Conservation (phyloP, 2,888 invertebrate genomes). For the Trissoscelio sp. region DNA sequence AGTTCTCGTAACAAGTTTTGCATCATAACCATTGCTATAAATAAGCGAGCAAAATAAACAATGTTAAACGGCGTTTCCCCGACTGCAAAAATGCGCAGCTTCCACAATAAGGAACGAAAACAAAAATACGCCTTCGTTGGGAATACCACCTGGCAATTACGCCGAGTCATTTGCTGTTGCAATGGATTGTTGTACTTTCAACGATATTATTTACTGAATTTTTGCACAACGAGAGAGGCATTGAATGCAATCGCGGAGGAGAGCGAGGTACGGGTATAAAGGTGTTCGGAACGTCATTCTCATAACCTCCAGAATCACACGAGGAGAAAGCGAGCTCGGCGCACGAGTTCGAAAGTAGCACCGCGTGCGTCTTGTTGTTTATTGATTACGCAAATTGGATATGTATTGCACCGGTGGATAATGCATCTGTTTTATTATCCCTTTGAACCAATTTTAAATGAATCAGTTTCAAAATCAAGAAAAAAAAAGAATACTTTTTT, state of each 20-base stretch:
- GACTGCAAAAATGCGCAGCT: constrained; percentile 1
- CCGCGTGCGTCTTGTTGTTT: constrained; percentile 54
- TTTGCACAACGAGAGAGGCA: constrained; percentile 48
- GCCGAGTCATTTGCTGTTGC: constrained; percentile 52
- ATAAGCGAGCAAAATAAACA: constrained; percentile 28
- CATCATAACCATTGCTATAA: constrained; percentile 16
- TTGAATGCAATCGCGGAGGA: constrained; percentile 41
- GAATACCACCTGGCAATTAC: constrained; percentile 35
- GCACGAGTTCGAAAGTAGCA: constrained; percentile 60
- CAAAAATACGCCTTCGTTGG: constrained; percentile 37
- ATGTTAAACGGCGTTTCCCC: constrained; percentile 14
- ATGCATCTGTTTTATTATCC: constrained; percentile 27
- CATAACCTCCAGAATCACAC: constrained; percentile 62
- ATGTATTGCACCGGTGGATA: constrained; percentile 25
- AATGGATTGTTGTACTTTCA: constrained; percentile 59
- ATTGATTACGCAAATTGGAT: constrained; percentile 61
- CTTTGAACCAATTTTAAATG: too few relatives aligned
- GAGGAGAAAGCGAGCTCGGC: constrained; percentile 61
- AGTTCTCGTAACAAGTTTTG: constrained; percentile 1
- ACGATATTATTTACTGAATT: constrained; percentile 58
- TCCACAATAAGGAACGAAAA: constrained; percentile 16
- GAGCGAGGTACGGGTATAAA: constrained; percentile 33
- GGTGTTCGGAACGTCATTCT: constrained; percentile 61
- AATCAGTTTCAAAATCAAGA: too few relatives aligned
- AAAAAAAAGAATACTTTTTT: too few relatives aligned